Evolutionary conservation across 2,113 vertebrate species (phyloP).

Genomic region (Psilopogon haemacephalus): DNA sequence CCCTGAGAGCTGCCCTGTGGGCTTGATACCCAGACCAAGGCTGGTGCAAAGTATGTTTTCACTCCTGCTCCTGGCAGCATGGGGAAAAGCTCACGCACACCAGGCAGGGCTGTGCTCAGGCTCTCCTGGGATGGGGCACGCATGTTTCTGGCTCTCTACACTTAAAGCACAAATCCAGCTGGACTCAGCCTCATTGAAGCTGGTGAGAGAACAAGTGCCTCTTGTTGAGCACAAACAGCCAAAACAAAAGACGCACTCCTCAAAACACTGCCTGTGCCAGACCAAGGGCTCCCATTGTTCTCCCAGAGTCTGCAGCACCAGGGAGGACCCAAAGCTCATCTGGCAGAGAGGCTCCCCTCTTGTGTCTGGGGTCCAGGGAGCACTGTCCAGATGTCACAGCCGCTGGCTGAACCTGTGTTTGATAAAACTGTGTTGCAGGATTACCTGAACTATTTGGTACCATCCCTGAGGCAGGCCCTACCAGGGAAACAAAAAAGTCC

Average conservation of each 20-base stretch:
- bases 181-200: neutral
- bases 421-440: neutral
- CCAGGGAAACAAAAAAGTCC: neutral
- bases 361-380: neutral
- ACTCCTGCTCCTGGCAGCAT: neutral
- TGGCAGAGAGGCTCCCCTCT: neutral
- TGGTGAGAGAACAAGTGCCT: neutral
- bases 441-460: neutral
- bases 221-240: slow-evolving; percentile 19
- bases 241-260: neutral
- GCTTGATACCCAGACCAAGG: neutral
- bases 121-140: neutral
- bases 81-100: neutral
- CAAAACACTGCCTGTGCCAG: neutral
- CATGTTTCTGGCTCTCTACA: neutral
- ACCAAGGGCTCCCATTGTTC: neutral
- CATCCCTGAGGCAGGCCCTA: neutral
- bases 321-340: neutral
- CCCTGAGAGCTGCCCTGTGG: neutral
- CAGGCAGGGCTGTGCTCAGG: neutral
- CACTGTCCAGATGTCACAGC: neutral
- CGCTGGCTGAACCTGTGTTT: neutral
- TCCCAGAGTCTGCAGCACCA: neutral
- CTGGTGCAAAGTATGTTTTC: neutral
- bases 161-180: slow-evolving; percentile 11